Base-by-base conservation (phyloP, 2,113 vertebrate species). In the Cheirogaleus medius region DNA sequence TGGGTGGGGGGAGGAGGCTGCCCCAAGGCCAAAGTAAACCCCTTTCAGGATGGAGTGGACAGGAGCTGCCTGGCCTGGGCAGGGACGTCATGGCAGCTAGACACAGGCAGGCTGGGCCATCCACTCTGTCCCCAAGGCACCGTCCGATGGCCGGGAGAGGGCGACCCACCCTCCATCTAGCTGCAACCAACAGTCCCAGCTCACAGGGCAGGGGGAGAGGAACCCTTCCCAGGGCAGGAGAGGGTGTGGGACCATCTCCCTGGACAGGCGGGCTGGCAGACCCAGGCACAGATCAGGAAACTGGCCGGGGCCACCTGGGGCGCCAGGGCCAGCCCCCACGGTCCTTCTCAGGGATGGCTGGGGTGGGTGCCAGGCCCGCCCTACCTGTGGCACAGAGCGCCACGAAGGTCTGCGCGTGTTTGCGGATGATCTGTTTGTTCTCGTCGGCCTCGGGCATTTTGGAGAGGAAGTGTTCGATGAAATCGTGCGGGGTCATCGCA, bases 321-420 rank as follows among this genome's bases (percentile, higher is more conserved):
- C 54, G 20, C 32, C 63, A 66, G 29, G 63, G 29, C 76, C 74
- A 34, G 18, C 82, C 78, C n/a, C 60, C 7, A 15, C 52, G 85
- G 73, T 14, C 58, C 91, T 97, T 97, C 8, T 49, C 15, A 11
- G 89, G 3, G 20, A 92, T 71, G 78, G 95, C 97, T 52, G 96
- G 95, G 91, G 47, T 63, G 88, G 2, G 56, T 73, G 91, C 54
- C 49, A 80, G 49, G 97, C 89, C 92, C 29, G 89, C 86, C 98
- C 39, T 99, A 99, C 99, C 99, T 99, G 99, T 99, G 96, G 99
- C 99, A 98, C 99, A 99, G 95, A 99, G 99, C 83, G 99, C 99
- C 94, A 99, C 99, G 94, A 99, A 99, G 93, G 99, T 99, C 99
- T 99, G 99, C 29, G 99, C 99, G 63, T 99, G 99, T 97, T 99